Conservation (phyloP, 1,140 invertebrate species). For the Atta colombica region DNA sequence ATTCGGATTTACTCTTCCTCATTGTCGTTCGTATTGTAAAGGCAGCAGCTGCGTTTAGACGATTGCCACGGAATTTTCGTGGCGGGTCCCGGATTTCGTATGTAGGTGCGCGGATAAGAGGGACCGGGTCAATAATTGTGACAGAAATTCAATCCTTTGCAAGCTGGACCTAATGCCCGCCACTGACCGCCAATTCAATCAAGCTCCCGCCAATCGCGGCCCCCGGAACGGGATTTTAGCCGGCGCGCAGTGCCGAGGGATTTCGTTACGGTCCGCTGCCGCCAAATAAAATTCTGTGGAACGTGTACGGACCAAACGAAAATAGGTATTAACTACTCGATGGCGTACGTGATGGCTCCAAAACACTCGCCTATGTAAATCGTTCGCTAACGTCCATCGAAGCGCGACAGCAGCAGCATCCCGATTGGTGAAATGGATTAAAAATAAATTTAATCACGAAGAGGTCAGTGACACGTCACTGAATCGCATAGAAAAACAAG, state of each 20-base stretch:
- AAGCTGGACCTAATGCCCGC: constrained; percentile 77
- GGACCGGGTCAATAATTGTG: constrained; percentile 76
- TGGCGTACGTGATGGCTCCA: constrained; percentile 56
- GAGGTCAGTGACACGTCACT: constrained; percentile 18
- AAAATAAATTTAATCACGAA: constrained; percentile 49
- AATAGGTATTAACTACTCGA: constrained; percentile 74
- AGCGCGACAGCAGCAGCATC: constrained; percentile 33
- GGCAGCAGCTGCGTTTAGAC: constrained; percentile 72
- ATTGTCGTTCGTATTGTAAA: constrained; percentile 46
- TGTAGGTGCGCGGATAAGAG: constrained; percentile 48
- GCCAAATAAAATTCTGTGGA: constrained; percentile 70
- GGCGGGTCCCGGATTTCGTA: constrained; percentile 15
- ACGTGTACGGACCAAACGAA: constrained; percentile 63
- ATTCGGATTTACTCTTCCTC: constrained; percentile 56
- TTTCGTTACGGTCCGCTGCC: constrained; percentile 70
- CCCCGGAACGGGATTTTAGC: constrained; percentile 74
- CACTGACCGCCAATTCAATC: constrained; percentile 80
- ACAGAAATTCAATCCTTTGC: constrained; percentile 78
- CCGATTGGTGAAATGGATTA: constrained; percentile 45
- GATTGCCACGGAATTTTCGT: constrained; percentile 52
- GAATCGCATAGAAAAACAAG: background rate
- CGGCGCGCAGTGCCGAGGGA: constrained; percentile 65
- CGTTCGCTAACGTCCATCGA: constrained; percentile 59
- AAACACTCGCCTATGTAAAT: constrained; percentile 57
- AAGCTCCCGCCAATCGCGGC: constrained; percentile 77